Percentiles rank a stretch among this genome's conserved stretches.
Conservation (phyloP, 2,113 vertebrate species). For the Macheiramphus alcinus region DNA sequence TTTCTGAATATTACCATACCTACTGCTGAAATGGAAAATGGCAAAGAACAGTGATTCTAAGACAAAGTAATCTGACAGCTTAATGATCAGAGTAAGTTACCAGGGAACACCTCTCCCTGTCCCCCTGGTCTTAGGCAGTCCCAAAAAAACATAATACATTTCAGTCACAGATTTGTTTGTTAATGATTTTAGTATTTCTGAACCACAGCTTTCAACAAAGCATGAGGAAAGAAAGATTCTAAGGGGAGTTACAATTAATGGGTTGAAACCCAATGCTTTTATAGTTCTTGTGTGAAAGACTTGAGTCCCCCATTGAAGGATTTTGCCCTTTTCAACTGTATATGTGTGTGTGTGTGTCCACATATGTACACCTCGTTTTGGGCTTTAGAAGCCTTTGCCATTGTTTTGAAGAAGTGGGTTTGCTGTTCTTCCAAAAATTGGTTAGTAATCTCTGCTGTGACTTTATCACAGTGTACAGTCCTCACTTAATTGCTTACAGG, state of each 20-base stretch:
- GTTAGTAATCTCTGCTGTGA: background rate
- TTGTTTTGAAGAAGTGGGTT: background rate
- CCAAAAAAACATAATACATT: background rate
- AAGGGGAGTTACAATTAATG: background rate
- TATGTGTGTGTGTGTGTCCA: fast-evolving
- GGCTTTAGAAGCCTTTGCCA: background rate
- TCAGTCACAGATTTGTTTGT: background rate
- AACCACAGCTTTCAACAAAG: background rate
- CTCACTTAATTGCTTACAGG: background rate
- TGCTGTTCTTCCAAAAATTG: background rate
- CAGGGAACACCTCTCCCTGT: background rate
- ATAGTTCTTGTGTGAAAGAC: background rate
- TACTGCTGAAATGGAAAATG: background rate
- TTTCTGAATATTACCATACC: background rate
- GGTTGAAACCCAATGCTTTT: background rate
- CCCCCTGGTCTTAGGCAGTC: background rate
- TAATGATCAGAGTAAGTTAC: background rate
- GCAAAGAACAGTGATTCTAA: background rate
- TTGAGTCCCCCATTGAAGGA: background rate
- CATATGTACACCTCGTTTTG: background rate
- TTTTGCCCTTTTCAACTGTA: background rate
- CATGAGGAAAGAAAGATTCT: background rate
- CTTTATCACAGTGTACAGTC: background rate
- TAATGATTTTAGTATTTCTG: background rate
- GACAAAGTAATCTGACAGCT: background rate